phyloP scores from a whole-genome alignment of 2,113 vertebrate genomes.

The Eudyptes chrysolophus region DNA sequence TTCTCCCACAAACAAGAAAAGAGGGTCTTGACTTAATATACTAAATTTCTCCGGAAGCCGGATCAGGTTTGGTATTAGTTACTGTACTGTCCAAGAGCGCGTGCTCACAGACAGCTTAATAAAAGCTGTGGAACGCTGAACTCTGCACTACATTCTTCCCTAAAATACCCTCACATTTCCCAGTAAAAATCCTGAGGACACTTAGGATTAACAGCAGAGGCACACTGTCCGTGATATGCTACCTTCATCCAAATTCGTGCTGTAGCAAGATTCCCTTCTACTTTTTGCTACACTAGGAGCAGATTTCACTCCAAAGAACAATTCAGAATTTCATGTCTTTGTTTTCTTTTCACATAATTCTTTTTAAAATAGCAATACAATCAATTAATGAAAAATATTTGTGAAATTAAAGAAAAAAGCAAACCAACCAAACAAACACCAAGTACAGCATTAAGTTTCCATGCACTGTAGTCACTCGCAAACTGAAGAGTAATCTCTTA shows the following conservation, averaged over 20 bases:
- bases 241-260: neutral
- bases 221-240: no score
- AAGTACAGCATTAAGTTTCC: neutral
- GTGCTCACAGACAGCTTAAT: neutral
- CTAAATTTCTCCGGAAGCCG: neutral
- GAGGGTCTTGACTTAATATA: neutral
- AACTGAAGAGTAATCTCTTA: neutral
- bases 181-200: neutral
- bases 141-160: neutral
- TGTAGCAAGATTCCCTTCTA: neutral
- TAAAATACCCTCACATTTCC: neutral
- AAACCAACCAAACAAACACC: accelerated
- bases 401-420: neutral
- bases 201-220: neutral
- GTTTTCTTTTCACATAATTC: neutral
- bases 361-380: neutral
- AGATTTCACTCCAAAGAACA: neutral
- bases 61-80: neutral
- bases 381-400: neutral
- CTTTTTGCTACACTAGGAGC: neutral
- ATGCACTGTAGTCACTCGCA: neutral
- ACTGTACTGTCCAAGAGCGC: neutral
- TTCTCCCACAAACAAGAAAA: neutral
- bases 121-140: neutral
- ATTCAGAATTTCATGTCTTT: neutral